Evolutionary conservation across 2,888 invertebrate genomes (phyloP).

Genomic region (Minunthozetes semirufus): DNA sequence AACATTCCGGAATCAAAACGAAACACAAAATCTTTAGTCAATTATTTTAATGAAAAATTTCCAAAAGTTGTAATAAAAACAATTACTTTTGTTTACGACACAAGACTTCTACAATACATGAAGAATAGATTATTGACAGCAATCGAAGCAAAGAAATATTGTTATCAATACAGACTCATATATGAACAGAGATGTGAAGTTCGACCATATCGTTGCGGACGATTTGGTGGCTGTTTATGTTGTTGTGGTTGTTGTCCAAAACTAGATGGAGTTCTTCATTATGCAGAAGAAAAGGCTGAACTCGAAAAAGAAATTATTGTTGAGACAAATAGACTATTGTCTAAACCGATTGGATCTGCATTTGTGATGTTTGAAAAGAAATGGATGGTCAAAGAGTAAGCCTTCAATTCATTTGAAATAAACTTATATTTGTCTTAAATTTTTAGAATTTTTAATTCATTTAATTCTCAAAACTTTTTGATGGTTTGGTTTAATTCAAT

Average conservation of each 20-base stretch:
- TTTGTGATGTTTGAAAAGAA: slow-evolving; percentile 18
- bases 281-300: slow-evolving; percentile 16
- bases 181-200: slow-evolving; percentile 2
- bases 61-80: slow-evolving; percentile 23
- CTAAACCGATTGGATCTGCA: slow-evolving; percentile 8
- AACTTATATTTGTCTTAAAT: background rate
- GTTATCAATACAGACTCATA: background rate
- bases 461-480: background rate
- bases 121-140: background rate
- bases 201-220: slow-evolving; percentile 3
- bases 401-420: background rate
- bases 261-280: slow-evolving; percentile 47
- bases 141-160: slow-evolving; percentile 22
- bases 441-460: background rate
- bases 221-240: slow-evolving; percentile 43
- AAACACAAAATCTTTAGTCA: background rate
- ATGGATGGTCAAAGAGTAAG: slow-evolving; percentile 22
- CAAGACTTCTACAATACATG: slow-evolving; percentile 66
- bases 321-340: slow-evolving; percentile 4
- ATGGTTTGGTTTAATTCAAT: background rate
- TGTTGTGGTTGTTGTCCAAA: slow-evolving; percentile 53
- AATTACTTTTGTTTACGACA: slow-evolving; percentile 46
- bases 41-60: slow-evolving; percentile 22
- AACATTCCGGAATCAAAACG: slow-evolving; percentile 19
- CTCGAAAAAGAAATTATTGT: background rate